Evolutionary conservation across 2,888 invertebrate species (phyloP).

Genomic region (Alviniconcha strummeri): DNA sequence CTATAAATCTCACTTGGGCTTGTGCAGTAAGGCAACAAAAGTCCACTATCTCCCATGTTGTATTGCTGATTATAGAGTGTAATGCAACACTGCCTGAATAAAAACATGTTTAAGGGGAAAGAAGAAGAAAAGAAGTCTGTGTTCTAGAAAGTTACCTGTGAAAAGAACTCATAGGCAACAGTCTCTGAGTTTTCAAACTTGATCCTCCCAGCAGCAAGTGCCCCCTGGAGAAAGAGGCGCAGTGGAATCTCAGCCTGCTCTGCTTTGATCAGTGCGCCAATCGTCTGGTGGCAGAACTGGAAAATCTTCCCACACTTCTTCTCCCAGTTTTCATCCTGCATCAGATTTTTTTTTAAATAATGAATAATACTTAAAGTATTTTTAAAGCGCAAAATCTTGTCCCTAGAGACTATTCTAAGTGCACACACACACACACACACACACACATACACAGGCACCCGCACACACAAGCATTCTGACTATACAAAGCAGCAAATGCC

Average conservation of each 20-base stretch:
- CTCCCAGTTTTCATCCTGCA: conserved; percentile 95
- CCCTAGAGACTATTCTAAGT: no score
- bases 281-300: conserved; percentile 97
- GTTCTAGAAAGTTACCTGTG: conserved; percentile 78
- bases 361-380: no score
- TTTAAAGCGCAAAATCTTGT: no score
- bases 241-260: conserved; percentile 95
- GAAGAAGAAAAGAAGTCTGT: neutral
- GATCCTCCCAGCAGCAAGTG: conserved; percentile 92
- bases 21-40: no score
- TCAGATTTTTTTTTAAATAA: neutral
- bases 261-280: conserved; percentile 94
- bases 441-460: neutral
- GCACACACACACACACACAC: neutral
- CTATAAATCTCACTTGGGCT: no score
- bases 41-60: no score
- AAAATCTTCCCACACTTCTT: conserved; percentile 98
- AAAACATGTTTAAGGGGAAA: neutral
- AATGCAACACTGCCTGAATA: no score
- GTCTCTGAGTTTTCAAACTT: conserved; percentile 95
- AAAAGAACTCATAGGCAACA: conserved; percentile 98
- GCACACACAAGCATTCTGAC: no score
- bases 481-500: no score
- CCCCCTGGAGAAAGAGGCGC: conserved; percentile 95
- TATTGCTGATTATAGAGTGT: no score